These are phyloP conservation scores for Neria commutata DNA, from an alignment of 2,888 invertebrate species.

Conservation along the genomic window DNA sequence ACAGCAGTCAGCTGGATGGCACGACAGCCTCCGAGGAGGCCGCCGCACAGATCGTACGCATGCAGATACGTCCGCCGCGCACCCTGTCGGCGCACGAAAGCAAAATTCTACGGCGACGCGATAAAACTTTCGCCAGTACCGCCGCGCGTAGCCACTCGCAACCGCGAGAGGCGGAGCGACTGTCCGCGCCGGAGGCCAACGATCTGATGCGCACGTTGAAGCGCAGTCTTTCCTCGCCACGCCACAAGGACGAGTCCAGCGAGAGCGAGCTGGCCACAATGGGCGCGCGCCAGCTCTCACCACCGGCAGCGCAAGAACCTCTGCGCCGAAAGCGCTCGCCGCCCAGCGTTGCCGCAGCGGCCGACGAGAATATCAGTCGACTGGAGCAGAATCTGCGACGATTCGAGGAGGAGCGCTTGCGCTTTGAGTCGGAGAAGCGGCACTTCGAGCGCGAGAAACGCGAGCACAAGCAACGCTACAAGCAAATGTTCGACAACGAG, in stretches of 20 bases:
- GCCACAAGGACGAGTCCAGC: slow-evolving; percentile 58
- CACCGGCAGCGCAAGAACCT: neutral
- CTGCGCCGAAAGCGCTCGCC: slow-evolving; percentile 14
- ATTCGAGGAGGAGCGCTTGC: slow-evolving; percentile 59
- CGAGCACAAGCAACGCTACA: slow-evolving; percentile 60
- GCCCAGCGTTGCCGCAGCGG: slow-evolving; percentile 19
- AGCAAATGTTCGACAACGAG: slow-evolving; percentile 56
- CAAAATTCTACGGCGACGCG: slow-evolving; percentile 57
- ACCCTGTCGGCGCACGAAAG: slow-evolving; percentile 57
- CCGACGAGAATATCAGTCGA: slow-evolving; percentile 46
- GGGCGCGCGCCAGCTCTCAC: neutral
- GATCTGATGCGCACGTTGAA: slow-evolving; percentile 50
- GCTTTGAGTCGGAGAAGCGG: slow-evolving; percentile 62
- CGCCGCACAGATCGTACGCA: slow-evolving; percentile 43
- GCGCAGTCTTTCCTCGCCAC: slow-evolving; percentile 59
- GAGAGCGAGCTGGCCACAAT: slow-evolving; percentile 45
- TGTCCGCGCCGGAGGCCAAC: slow-evolving; percentile 52
- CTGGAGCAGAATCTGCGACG: slow-evolving; percentile 56
- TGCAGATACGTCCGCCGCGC: slow-evolving; percentile 54
- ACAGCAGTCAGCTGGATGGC: slow-evolving; percentile 36
- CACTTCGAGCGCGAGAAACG: slow-evolving; percentile 65
- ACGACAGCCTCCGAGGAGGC: slow-evolving; percentile 31
- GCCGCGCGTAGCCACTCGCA: slow-evolving; percentile 62
- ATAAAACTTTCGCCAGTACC: slow-evolving; percentile 53
- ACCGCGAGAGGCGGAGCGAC: slow-evolving; percentile 53